Evolutionary conservation across 2,797 vertebrate species (phyloP).

Genomic region (Rhadinocentrus ornatus): DNA sequence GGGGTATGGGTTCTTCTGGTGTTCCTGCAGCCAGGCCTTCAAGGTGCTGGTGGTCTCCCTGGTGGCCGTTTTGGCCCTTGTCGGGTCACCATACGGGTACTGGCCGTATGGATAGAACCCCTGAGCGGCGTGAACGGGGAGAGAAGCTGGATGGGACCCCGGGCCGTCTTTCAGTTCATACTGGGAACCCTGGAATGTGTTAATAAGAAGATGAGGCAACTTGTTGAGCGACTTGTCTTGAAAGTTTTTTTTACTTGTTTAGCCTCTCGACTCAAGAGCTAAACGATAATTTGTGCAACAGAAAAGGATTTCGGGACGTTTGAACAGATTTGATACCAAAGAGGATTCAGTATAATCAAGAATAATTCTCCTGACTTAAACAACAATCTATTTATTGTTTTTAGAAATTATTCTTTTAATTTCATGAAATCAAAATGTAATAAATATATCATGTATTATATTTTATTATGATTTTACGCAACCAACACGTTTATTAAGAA

Average conservation of each 20-base stretch:
- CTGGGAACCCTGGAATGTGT: slow-evolving; percentile 89
- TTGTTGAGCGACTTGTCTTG: slow-evolving; percentile 48
- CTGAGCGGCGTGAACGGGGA: slow-evolving; percentile 92
- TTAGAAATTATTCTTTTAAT: background rate
- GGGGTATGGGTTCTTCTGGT: slow-evolving; percentile 96
- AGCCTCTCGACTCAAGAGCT: background rate
- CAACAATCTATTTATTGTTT: background rate
- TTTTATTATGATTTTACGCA: background rate
- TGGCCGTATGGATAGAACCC: slow-evolving; percentile 97
- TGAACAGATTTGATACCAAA: background rate
- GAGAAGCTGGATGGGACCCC: slow-evolving; percentile 91
- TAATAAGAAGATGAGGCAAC: slow-evolving; percentile 35
- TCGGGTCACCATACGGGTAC: slow-evolving; percentile 95
- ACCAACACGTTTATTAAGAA: background rate
- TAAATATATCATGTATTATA: background rate
- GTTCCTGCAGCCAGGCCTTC: slow-evolving; percentile 97
- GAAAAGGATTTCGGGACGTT: background rate
- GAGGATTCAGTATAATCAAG: background rate
- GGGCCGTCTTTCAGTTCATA: slow-evolving; percentile 97
- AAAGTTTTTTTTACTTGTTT: background rate
- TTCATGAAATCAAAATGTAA: background rate
- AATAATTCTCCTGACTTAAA: background rate
- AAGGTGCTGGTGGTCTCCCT: slow-evolving; percentile 95
- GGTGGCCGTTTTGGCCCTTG: slow-evolving; percentile 94
- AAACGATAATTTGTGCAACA: background rate